phyloP scores from a whole-genome alignment of 1,140 invertebrate genomes.

The Zaprionus ghesquierei region DNA sequence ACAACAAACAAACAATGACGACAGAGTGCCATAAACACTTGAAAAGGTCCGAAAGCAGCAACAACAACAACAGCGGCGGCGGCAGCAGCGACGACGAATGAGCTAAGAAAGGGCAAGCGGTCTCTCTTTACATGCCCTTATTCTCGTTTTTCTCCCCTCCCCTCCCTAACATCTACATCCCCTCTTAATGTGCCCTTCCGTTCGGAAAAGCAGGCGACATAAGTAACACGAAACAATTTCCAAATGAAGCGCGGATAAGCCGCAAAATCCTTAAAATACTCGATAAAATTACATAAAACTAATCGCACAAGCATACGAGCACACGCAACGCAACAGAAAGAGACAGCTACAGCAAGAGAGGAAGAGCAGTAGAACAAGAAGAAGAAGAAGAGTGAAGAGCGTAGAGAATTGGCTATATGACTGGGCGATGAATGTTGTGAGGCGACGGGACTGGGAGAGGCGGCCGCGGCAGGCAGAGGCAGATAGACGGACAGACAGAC shows the following conservation, averaged over 20 bases:
- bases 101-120: slow-evolving; percentile 36
- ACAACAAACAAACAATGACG: slow-evolving; percentile 62
- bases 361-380: not conserved
- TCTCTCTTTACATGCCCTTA: slow-evolving; percentile 35
- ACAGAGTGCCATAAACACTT: slow-evolving; percentile 72
- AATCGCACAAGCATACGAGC: slow-evolving; percentile 75
- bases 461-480: too few species aligned
- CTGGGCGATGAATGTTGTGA: slow-evolving; percentile 32
- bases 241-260: slow-evolving; percentile 81
- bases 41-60: slow-evolving; percentile 50
- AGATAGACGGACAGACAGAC: too few species aligned
- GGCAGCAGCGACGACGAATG: not conserved
- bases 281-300: slow-evolving; percentile 83
- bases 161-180: not conserved
- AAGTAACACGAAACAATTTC: slow-evolving; percentile 80
- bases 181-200: slow-evolving; percentile 21
- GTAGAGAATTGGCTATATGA: slow-evolving; percentile 45
- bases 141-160: slow-evolving; percentile 6
- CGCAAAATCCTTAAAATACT: slow-evolving; percentile 82
- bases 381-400: slow-evolving; percentile 9
- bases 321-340: slow-evolving; percentile 18
- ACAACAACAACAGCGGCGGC: too few species aligned
- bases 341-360: not conserved
- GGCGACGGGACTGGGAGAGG: too few species aligned
- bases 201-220: slow-evolving; percentile 49